Base-by-base conservation (phyloP, 2,797 vertebrate species). In the Danio kyathit region DNA sequence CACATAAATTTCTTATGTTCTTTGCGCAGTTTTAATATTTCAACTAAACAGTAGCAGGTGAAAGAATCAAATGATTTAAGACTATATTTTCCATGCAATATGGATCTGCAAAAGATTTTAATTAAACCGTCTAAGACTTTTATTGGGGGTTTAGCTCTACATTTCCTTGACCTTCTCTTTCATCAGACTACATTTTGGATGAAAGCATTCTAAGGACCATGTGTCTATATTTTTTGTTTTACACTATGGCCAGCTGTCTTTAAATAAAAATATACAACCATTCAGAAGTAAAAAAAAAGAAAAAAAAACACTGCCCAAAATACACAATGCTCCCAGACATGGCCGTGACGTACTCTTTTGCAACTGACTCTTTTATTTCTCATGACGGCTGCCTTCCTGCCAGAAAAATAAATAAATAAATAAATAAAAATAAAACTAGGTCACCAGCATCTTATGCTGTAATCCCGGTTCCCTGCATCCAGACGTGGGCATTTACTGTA, bases 401-500 rank as follows among this genome's bases (percentile, higher is more conserved):
- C 59, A 83, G 83, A 81, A 85, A 82, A 82, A 84, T 83, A 78
- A 71, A 82, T 13, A 85, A 71, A 82, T 13, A 85, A 61, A 84
- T 38, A 60, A 86, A 83, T 63, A 86, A 88, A 75, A 81, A 84
- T 84, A 87, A 90, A 95, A 92, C 70, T 93, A 90, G 94, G 94
- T 94, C 94, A 94, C 82, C 89, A 80, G 90, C 91, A 92, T 94
- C 90, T 94, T 94, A 94, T 92, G 90, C 92, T 88, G 89, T 94
- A 94, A 94, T 94, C 93, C 92, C 19, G 86, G 84, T 90, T 91
- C 89, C 83, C 89, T 91, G 89, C 91, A 92, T 91, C 89, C 89
- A 91, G 89, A 89, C 84, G 74, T 69, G 64, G 83, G 88, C 89
- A 88, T 90, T 90, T 89, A 90, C 89, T 92, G 91, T 92, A 93